These are phyloP conservation scores for Montipora efflorescens DNA, from an alignment of 64 coral and sea anemone genomes.

Conservation along the genomic window DNA sequence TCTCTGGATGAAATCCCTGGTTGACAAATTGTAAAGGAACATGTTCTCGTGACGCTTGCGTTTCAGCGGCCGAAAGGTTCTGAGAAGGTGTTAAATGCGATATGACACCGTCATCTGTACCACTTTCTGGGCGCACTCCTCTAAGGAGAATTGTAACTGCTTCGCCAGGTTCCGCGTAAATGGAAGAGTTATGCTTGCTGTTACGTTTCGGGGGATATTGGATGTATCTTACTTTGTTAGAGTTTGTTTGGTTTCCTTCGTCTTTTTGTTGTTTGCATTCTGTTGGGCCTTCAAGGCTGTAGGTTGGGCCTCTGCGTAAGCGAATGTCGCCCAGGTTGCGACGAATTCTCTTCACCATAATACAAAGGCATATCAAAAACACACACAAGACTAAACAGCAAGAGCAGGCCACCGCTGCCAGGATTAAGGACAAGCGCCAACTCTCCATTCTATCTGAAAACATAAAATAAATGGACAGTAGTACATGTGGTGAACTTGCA, in stretches of 20 bases:
- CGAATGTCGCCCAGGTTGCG: not conserved
- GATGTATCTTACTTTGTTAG: not conserved
- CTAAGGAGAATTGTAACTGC: not conserved
- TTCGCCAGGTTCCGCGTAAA: not conserved
- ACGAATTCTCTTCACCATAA: constrained; percentile 22
- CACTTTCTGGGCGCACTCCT: not conserved
- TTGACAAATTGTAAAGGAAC: not conserved
- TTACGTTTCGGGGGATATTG: not conserved
- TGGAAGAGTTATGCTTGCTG: not conserved
- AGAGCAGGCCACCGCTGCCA: not conserved
- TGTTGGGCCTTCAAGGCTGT: not conserved
- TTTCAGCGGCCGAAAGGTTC: not conserved
- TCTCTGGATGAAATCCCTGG: not conserved
- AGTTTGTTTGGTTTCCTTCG: not conserved
- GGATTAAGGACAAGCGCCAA: not conserved
- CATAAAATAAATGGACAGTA: not conserved
- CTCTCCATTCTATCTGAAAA: not conserved
- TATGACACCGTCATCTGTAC: too few relatives aligned
- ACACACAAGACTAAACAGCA: not conserved
- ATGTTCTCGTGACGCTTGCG: not conserved
- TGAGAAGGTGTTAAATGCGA: too few relatives aligned
- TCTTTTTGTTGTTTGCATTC: not conserved
- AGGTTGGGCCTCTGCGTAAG: not conserved
- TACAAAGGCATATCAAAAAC: not conserved
- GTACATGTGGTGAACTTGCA: not conserved